Base-by-base conservation (phyloP, 1,140 invertebrate species). In the Camponotus vicinus region DNA sequence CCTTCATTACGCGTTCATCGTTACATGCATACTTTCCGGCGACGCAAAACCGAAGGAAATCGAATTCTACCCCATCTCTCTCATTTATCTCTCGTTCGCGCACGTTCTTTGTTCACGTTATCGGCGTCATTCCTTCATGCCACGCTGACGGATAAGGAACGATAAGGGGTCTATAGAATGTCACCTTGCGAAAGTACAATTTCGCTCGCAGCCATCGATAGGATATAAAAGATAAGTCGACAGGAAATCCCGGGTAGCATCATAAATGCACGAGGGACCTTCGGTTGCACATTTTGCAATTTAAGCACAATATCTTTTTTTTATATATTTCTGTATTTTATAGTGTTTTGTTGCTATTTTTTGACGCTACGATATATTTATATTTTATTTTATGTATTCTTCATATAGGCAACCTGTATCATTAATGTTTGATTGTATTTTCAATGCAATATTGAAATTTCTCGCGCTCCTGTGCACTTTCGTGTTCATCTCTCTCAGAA, bases 111-210 rank as follows among this genome's bases (percentile, higher is more conserved):
- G 69, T 73, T 8, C 37, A 2, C 69, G 67, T 83, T 83, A 83
- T 83, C 79, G 69, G 45, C 40, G 40, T 15, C 3, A 0, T 61
- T 52, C 40, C 27, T 11, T 6, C 34, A 8, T 27, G 61, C 77
- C 34, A 55, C 45, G 27, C 37, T 83, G 79, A 83, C 27, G 69
- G 79, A 83, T 75, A 83, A 83, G 69, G 42, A 75, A 49, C 63
- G 79, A 75, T 73, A 83, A 83, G 69, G 55, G 7, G 32, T 13
- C 34, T 61, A 32, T 61, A 75, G 69, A 32, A 63, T 42, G 66
- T 82, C 67, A 70, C 67, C 37, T 75, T 42, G 79, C 55, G 52
- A 49, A 18, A 82, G 57, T 75, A 83, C 79, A 73, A 75, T 75
- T 83, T 83, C 18, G 55, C 69, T 45, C 18, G 69, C 69, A 75